Percentiles rank a stretch among this genome's conserved stretches.
Evolutionary conservation across 2,888 invertebrate genomes (phyloP).

Genomic region (Ariolimax columbianus): DNA sequence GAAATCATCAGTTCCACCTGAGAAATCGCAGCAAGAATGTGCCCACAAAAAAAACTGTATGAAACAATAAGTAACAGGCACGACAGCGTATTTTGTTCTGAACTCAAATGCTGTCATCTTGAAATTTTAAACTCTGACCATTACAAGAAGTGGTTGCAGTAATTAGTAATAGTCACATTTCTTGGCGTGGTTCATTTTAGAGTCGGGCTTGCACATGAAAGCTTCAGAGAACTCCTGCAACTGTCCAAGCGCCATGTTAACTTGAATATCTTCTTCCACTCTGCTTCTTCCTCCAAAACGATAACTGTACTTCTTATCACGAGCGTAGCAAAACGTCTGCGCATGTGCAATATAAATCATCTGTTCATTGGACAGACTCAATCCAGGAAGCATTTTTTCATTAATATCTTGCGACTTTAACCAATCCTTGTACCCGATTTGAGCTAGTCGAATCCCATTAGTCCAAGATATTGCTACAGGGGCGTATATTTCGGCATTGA

Average conservation of each 20-base stretch:
- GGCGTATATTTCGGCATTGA: slow-evolving; percentile 22
- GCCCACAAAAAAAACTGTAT: no score
- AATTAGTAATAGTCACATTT: slow-evolving; percentile 43
- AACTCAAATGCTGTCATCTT: no score
- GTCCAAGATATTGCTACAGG: slow-evolving; percentile 49
- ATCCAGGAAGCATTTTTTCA: slow-evolving; percentile 57
- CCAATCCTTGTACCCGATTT: slow-evolving; percentile 70
- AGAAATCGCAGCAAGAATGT: no score
- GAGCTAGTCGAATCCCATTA: slow-evolving; percentile 50
- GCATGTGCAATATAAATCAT: slow-evolving; percentile 82
- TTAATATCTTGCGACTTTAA: slow-evolving; percentile 59
- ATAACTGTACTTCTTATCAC: background rate
- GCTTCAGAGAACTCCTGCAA: slow-evolving; percentile 57
- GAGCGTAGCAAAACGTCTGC: slow-evolving; percentile 74
- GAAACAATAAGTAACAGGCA: no score
- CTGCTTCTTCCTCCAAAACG: background rate
- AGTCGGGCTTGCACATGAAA: slow-evolving; percentile 51
- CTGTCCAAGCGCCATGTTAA: slow-evolving; percentile 57
- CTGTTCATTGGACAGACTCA: slow-evolving; percentile 77
- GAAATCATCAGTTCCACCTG: no score
- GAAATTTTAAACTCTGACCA: no score
- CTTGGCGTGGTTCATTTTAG: slow-evolving; percentile 52
- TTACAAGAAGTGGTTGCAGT: background rate
- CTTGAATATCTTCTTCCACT: slow-evolving; percentile 26
- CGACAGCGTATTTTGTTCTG: no score